Evolutionary conservation across 2,888 invertebrate genomes (phyloP).

Genomic region (Apamea crenata): DNA sequence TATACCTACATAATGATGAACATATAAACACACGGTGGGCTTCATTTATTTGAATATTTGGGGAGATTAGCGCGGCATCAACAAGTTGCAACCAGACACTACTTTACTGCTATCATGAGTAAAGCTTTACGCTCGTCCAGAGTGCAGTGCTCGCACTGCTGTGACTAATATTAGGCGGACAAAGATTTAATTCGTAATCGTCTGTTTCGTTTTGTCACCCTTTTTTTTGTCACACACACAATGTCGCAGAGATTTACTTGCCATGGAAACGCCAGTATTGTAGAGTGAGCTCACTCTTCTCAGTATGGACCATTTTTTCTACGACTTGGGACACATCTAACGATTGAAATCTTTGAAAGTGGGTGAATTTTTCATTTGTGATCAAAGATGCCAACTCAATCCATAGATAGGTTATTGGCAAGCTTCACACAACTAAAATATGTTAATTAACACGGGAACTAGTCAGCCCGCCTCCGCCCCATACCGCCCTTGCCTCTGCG

Average conservation of each 20-base stretch:
- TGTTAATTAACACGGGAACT: not conserved
- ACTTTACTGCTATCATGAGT: not conserved
- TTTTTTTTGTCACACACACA: not conserved
- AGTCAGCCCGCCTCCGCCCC: not conserved
- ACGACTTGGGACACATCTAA: not conserved
- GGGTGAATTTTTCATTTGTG: not conserved
- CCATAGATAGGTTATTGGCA: not conserved
- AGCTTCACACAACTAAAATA: not conserved
- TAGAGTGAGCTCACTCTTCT: too few species aligned
- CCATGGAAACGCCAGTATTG: not conserved
- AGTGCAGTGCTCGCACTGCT: not conserved
- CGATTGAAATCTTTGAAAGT: not conserved
- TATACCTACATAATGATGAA: not conserved
- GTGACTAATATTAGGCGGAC: not conserved
- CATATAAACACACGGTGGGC: not conserved
- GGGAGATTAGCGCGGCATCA: not conserved
- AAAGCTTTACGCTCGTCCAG: not conserved
- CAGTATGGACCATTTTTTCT: not conserved
- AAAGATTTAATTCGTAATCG: too few species aligned
- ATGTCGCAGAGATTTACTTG: not conserved
- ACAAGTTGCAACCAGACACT: not conserved
- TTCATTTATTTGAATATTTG: not conserved
- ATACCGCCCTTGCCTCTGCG: not conserved
- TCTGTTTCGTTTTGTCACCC: not conserved
- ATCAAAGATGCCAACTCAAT: not conserved